Evolutionary conservation across 2,113 vertebrate species (phyloP).

Genomic region (Prunella fulvescens): DNA sequence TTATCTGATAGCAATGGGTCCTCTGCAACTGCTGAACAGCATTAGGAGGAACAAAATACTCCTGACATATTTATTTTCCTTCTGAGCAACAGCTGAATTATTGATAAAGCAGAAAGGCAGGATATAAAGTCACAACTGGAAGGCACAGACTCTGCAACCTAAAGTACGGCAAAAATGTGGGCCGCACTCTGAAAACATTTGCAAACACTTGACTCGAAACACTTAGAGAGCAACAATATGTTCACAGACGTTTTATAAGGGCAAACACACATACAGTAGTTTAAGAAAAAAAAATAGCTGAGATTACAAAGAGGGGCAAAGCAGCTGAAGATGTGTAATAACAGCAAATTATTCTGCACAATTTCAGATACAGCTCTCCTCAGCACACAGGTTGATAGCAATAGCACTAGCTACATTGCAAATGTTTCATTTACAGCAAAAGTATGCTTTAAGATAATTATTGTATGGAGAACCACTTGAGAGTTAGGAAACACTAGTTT

Average conservation of each 20-base stretch:
- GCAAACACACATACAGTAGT: neutral
- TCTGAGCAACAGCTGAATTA: neutral
- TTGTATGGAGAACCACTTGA: neutral
- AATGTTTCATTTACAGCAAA: neutral
- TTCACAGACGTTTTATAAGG: neutral
- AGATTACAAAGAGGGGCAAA: neutral
- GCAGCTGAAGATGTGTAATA: neutral
- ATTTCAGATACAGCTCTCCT: neutral
- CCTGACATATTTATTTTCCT: conserved; percentile 49
- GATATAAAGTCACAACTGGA: neutral
- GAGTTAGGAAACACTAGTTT: neutral
- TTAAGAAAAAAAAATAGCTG: neutral
- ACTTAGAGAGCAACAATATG: neutral
- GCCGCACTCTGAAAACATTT: neutral
- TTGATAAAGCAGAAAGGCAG: neutral
- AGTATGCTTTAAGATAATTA: neutral
- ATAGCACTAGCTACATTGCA: neutral
- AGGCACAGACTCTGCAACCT: neutral
- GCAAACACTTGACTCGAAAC: neutral
- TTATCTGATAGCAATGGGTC: neutral
- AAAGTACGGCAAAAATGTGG: neutral
- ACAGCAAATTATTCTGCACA: neutral
- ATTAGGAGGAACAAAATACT: conserved; percentile 11
- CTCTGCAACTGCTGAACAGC: neutral
- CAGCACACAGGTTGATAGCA: neutral